phyloP scores from a whole-genome alignment of 2,797 vertebrate genomes.

The Pogonophryne albipinna region DNA sequence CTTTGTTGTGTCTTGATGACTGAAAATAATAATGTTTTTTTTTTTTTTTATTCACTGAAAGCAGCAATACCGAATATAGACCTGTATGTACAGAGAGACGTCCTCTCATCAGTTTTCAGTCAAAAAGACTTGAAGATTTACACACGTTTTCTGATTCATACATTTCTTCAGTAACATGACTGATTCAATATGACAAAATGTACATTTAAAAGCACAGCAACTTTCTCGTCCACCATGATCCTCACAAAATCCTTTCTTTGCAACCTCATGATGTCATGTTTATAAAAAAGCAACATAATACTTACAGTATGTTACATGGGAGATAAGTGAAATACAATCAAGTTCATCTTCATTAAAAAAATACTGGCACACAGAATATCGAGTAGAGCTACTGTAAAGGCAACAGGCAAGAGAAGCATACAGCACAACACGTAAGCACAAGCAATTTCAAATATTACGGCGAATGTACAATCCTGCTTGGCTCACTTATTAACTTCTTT shows the following conservation, averaged over 20 bases:
- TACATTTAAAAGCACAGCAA: conserved; percentile 24
- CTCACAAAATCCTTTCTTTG: background rate
- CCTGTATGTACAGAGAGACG: background rate
- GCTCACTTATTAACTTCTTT: conserved; percentile 30
- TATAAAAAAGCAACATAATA: conserved; percentile 33
- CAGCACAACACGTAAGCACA: conserved; percentile 55
- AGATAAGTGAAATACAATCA: conserved; percentile 55
- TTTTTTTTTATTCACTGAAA: conserved; percentile 4
- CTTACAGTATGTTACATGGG: conserved; percentile 49
- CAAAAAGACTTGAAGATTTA: conserved; percentile 19
- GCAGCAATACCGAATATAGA: background rate
- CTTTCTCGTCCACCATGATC: conserved; percentile 11
- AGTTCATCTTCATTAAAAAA: conserved; percentile 55
- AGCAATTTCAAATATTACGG: conserved; percentile 45
- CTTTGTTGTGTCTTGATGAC: background rate
- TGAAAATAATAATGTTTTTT: background rate
- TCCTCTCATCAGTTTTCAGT: background rate
- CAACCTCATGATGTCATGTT: conserved; percentile 13
- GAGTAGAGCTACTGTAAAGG: conserved; percentile 59
- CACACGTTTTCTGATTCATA: conserved; percentile 12
- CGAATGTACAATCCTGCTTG: conserved; percentile 60
- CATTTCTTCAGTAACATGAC: conserved; percentile 27
- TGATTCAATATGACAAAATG: conserved; percentile 27
- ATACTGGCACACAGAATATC: conserved; percentile 53
- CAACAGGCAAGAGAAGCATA: conserved; percentile 56